phyloP scores from a whole-genome alignment of 2,797 vertebrate genomes.

The Danio aesculapii region DNA sequence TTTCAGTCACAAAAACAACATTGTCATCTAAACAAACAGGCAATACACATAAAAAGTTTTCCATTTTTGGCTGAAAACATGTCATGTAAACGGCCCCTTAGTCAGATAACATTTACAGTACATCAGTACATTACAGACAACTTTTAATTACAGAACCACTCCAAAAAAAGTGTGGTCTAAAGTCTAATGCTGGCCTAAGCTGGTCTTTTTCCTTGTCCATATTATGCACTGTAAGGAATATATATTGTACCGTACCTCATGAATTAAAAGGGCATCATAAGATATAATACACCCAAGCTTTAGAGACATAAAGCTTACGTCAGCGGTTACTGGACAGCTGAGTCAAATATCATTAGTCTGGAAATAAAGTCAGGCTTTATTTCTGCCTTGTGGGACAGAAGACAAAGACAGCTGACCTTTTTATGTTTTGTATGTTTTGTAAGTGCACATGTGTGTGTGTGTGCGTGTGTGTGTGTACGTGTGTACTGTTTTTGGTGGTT shows the following conservation, averaged over 20 bases:
- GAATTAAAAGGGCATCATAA: slow-evolving; percentile 24
- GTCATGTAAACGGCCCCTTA: no score
- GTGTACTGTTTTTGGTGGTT: no score
- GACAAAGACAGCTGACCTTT: slow-evolving; percentile 49
- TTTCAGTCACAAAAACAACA: no score
- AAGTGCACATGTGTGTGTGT: not conserved
- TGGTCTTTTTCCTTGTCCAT: not conserved
- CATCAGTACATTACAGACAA: no score
- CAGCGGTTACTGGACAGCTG: slow-evolving; percentile 25
- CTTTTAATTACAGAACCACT: not conserved
- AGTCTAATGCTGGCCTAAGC: slow-evolving; percentile 2
- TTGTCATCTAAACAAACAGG: no score
- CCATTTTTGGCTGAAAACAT: no score
- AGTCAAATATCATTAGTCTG: slow-evolving; percentile 37
- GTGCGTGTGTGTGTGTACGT: no score
- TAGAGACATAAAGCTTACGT: slow-evolving; percentile 42
- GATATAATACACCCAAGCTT: slow-evolving; percentile 41
- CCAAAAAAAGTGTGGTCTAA: not conserved
- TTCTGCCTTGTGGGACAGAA: slow-evolving; percentile 18
- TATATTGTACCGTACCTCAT: slow-evolving; percentile 9
- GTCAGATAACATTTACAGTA: no score
- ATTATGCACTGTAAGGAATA: slow-evolving; percentile 17
- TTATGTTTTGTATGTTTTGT: not conserved
- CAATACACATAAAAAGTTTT: no score
- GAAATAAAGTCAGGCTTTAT: slow-evolving; percentile 28